These are phyloP conservation scores for Candoia aspera DNA, from an alignment of 2,113 vertebrate genomes.

Conservation along the genomic window DNA sequence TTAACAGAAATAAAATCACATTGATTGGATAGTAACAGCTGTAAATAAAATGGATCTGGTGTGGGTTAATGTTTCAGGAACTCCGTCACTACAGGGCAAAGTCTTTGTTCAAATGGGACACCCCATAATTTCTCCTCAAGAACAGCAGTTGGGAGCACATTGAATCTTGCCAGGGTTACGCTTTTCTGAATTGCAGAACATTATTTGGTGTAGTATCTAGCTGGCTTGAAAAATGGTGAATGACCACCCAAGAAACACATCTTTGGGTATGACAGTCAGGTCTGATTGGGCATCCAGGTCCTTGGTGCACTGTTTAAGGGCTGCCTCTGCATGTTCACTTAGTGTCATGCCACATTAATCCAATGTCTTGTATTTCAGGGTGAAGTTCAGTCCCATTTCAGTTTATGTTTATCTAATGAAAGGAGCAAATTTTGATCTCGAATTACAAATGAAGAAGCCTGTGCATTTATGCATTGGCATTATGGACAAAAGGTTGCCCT, in stretches of 20 bases:
- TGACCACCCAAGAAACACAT: background rate
- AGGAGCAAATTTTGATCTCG: background rate
- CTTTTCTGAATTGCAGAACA: background rate
- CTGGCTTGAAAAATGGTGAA: background rate
- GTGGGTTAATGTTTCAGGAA: background rate
- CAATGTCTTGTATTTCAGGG: background rate
- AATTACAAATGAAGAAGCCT: background rate
- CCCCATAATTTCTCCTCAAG: background rate
- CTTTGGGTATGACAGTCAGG: background rate
- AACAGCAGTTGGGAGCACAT: background rate
- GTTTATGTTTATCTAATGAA: conserved; percentile 17
- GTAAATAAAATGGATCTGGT: background rate
- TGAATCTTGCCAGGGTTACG: background rate
- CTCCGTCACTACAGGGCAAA: background rate
- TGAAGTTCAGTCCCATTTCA: background rate
- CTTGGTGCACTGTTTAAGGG: background rate
- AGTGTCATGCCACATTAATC: background rate
- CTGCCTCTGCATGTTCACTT: background rate
- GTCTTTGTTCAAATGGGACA: background rate
- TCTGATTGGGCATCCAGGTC: background rate
- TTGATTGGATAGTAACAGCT: background rate
- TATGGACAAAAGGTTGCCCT: background rate
- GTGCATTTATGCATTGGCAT: background rate
- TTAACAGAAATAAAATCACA: background rate
- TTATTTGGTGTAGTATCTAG: background rate